Evolutionary conservation across 2,113 vertebrate genomes (phyloP).

Genomic region (Apistogramma diplotaenia): DNA sequence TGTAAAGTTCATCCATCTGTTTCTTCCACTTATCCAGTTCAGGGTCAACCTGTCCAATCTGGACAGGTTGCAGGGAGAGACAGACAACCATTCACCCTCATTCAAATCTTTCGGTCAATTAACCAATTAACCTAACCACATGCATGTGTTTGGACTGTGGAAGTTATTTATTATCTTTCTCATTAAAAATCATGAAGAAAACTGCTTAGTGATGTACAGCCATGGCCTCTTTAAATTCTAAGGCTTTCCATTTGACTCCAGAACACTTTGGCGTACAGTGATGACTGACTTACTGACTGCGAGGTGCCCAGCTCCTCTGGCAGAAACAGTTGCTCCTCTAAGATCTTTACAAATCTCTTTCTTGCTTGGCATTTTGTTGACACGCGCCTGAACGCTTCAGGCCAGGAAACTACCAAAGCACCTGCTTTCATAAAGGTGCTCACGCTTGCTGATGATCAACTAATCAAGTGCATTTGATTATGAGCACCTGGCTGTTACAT

Average conservation of each 20-base stretch:
- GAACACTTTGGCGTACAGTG: neutral
- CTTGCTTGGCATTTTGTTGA: neutral
- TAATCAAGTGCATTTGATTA: neutral
- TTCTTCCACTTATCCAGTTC: neutral
- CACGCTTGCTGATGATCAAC: neutral
- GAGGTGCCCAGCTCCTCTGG: neutral
- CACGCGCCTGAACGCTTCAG: neutral
- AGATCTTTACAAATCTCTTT: neutral
- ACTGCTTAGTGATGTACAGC: neutral
- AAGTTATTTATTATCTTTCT: neutral
- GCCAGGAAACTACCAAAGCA: neutral
- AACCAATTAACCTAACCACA: neutral
- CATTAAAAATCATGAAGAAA: neutral
- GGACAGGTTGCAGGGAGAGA: neutral
- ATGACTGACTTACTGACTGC: neutral
- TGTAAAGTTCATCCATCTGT: too few species aligned
- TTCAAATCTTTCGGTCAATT: neutral
- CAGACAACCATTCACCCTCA: neutral
- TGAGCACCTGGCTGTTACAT: neutral
- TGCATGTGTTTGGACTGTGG: neutral
- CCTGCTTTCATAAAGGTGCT: too few species aligned
- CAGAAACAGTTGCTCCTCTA: neutral
- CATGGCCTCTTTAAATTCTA: neutral
- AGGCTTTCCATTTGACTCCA: neutral
- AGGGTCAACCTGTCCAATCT: neutral